These are phyloP conservation scores for Mythimna impura DNA, from an alignment of 2,888 invertebrate species.

Conservation along the genomic window DNA sequence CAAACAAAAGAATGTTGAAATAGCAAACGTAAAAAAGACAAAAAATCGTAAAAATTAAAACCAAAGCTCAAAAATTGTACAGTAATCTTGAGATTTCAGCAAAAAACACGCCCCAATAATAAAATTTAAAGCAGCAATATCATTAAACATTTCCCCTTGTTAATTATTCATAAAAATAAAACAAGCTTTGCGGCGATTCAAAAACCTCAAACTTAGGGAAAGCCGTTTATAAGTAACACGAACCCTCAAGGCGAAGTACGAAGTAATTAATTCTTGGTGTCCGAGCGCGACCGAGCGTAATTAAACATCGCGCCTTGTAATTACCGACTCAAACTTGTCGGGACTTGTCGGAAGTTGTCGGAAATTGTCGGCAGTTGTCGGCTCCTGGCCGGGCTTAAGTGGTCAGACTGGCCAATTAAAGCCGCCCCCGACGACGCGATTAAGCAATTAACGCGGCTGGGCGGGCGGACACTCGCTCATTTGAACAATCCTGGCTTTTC, in stretches of 20 bases:
- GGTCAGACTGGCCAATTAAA: constrained; percentile 86
- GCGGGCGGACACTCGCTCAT: constrained; percentile 85
- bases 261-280: constrained; percentile 86
- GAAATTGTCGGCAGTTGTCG: constrained; percentile 78
- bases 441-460: constrained; percentile 89
- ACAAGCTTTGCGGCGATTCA: constrained; percentile 53
- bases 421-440: constrained; percentile 85
- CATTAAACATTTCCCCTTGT: constrained; percentile 68
- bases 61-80: constrained; percentile 26
- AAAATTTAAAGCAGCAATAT: constrained; percentile 60
- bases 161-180: constrained; percentile 70
- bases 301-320: constrained; percentile 90
- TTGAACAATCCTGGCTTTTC: constrained; percentile 81
- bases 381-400: constrained; percentile 77
- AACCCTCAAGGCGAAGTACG: constrained; percentile 74
- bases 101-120: constrained; percentile 44
- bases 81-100: constrained; percentile 23
- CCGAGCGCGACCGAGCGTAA: constrained; percentile 84
- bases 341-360: constrained; percentile 82
- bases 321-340: constrained; percentile 84
- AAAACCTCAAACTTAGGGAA: constrained; percentile 63
- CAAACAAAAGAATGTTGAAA: neutral
- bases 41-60: constrained; percentile 23
- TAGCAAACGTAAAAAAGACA: neutral
- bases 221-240: constrained; percentile 72